A percentile compares a stretch with the other conserved stretches of the same genome.
Evolutionary conservation across 2,888 invertebrate species (phyloP).

Genomic region (Anticlea derivata): DNA sequence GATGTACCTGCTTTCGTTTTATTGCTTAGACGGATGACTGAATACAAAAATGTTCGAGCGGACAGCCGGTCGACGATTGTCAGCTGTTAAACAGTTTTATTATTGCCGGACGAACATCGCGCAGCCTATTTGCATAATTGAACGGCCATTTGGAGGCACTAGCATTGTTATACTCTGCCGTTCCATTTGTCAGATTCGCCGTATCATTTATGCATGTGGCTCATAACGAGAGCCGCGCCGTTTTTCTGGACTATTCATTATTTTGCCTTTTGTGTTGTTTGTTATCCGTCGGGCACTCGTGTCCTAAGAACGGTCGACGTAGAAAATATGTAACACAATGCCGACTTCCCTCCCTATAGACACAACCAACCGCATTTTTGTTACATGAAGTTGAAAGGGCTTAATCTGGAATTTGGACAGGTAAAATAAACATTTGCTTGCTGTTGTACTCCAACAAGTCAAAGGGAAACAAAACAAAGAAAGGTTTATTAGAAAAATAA

Average conservation of each 20-base stretch:
- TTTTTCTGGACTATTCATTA: constrained; percentile 81
- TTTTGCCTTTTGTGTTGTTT: constrained; percentile 76
- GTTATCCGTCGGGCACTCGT: constrained; percentile 65
- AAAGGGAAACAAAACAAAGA: constrained; percentile 32
- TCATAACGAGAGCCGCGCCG: constrained; percentile 75
- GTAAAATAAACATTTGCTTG: constrained; percentile 68
- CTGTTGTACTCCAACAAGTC: constrained; percentile 53
- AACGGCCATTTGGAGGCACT: constrained; percentile 81
- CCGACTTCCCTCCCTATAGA: constrained; percentile 61
- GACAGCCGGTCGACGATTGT: constrained; percentile 60
- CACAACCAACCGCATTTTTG: constrained; percentile 69
- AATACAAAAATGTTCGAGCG: constrained; percentile 70
- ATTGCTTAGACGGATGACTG: constrained; percentile 70
- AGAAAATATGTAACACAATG: constrained; percentile 65
- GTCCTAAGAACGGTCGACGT: constrained; percentile 60
- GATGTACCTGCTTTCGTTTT: constrained; percentile 75
- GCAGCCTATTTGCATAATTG: constrained; percentile 83
- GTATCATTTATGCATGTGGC: constrained; percentile 82
- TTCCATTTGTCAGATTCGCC: constrained; percentile 82
- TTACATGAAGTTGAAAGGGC: constrained; percentile 67
- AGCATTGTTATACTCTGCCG: constrained; percentile 82
- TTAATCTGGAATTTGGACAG: constrained; percentile 73
- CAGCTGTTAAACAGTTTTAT: constrained; percentile 83
- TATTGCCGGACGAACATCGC: constrained; percentile 78
- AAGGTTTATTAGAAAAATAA: constrained; percentile 21